Evolutionary conservation across 2,888 invertebrate species (phyloP), one percentile per base, ranked within the genome.

Genomic region (Ichneumoninae sp.): DNA sequence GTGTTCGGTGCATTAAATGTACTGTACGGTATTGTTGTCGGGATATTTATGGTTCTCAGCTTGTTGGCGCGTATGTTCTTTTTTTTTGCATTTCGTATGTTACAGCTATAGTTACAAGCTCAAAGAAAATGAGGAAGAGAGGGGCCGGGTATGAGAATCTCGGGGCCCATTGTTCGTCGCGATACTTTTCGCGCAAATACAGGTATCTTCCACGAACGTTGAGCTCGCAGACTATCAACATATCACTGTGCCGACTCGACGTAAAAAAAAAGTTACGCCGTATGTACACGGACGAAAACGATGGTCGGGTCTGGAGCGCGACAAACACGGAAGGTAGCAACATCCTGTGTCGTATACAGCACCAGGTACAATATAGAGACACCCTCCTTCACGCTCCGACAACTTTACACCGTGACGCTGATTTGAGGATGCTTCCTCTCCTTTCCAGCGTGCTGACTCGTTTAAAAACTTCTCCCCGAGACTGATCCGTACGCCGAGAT

Each of bases 331-430:
- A 92, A 91, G 89, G 89, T 87, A 89, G 90, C 84, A 80, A 81
- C 82, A 82, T 85, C 82, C 79, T 85, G 82, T 68, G 57, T 75
- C 71, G 75, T 85, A 33, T 57, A 30, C 16, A 30, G 57, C 4
- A 33, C 16, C n/a, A 33, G 33, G 30, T 62, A 62, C 57, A 57
- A 82, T 71, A 57, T 60, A 89, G 88, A 89, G 88, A 86, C 57
- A 86, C 90, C 87, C 88, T 85, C 78, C 80, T 90, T 90, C 87
- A 91, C 87, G 92, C 91, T 91, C 89, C 83, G 90, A 77, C 89
- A 91, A 85, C 80, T 91, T 91, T 88, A 90, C 91, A 90, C 87
- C 90, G 91, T 92, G 90, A 91, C 90, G 90, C 89, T 91, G 91
- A 91, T 91, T 92, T 91, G 90, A 90, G 91, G 90, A 91, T 68